Evolutionary conservation across 2,888 invertebrate genomes (phyloP).

Genomic region (Labia minor): DNA sequence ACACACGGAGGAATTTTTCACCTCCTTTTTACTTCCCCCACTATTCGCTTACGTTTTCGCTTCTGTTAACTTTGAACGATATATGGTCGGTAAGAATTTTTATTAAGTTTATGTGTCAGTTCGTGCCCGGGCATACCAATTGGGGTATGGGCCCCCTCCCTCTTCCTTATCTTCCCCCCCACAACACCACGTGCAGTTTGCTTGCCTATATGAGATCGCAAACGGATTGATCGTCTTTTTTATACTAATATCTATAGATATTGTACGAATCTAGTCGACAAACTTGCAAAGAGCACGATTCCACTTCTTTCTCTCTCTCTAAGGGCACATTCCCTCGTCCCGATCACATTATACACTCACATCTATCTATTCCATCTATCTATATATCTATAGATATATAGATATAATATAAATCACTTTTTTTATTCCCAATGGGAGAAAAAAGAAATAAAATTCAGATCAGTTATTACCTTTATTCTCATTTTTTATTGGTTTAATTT

Average conservation of each 20-base stretch:
- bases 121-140: neutral
- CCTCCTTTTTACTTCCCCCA: neutral
- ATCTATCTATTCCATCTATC: too few relatives aligned
- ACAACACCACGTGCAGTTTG: neutral
- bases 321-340: too few relatives aligned
- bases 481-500: too few relatives aligned
- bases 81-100: slow-evolving; percentile 13
- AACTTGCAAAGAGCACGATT: neutral
- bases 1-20: too few relatives aligned
- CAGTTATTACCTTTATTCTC: too few relatives aligned
- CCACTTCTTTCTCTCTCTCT: too few relatives aligned
- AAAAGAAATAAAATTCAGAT: too few relatives aligned
- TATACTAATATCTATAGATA: neutral
- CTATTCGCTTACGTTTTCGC: neutral
- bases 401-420: too few relatives aligned
- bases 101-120: slow-evolving; percentile 7
- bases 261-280: slow-evolving; percentile 4
- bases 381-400: too few relatives aligned
- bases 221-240: neutral
- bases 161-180: neutral
- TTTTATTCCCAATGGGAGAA: too few relatives aligned
- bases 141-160: neutral
- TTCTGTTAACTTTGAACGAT: slow-evolving; percentile 2
- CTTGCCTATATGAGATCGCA: neutral
- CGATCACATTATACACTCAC: too few relatives aligned